Evolutionary conservation across 2,888 invertebrate genomes (phyloP).

Genomic region (Pristionchus arcanus): DNA sequence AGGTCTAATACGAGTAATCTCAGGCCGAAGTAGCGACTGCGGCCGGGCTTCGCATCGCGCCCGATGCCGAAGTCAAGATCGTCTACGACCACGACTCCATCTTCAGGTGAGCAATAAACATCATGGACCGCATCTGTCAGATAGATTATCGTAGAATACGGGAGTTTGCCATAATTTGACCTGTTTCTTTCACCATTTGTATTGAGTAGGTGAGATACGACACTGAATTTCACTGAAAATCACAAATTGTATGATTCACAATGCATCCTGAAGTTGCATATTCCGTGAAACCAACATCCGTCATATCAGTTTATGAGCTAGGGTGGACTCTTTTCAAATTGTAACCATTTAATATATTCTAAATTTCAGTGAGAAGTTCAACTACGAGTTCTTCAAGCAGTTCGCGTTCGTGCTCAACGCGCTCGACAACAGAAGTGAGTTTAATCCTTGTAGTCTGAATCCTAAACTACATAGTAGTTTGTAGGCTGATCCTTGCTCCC

Average conservation of each 20-base stretch:
- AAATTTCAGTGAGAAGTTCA: slow-evolving; percentile 83
- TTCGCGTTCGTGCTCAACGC: slow-evolving; percentile 96
- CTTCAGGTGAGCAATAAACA: slow-evolving; percentile 77
- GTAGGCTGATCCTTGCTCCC: neutral
- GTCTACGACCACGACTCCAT: slow-evolving; percentile 89
- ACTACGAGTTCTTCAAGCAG: slow-evolving; percentile 91
- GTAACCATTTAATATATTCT: too few relatives aligned
- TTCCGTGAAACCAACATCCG: neutral
- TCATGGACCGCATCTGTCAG: neutral
- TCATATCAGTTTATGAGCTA: neutral
- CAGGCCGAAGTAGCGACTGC: slow-evolving; percentile 83
- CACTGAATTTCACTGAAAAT: too few relatives aligned
- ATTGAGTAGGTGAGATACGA: too few relatives aligned
- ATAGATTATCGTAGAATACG: too few relatives aligned
- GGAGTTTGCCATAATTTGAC: too few relatives aligned
- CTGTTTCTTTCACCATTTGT: too few relatives aligned
- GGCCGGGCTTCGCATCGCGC: slow-evolving; percentile 69
- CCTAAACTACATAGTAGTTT: neutral
- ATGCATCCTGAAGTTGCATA: neutral
- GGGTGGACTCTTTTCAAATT: too few relatives aligned
- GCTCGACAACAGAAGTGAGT: slow-evolving; percentile 90
- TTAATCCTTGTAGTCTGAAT: slow-evolving; percentile 34
- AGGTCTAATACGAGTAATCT: slow-evolving; percentile 81
- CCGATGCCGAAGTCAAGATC: slow-evolving; percentile 83
- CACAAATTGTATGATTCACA: neutral